phyloP scores from a whole-genome alignment of 1,140 invertebrate species.

The Palaemon carinicauda region DNA sequence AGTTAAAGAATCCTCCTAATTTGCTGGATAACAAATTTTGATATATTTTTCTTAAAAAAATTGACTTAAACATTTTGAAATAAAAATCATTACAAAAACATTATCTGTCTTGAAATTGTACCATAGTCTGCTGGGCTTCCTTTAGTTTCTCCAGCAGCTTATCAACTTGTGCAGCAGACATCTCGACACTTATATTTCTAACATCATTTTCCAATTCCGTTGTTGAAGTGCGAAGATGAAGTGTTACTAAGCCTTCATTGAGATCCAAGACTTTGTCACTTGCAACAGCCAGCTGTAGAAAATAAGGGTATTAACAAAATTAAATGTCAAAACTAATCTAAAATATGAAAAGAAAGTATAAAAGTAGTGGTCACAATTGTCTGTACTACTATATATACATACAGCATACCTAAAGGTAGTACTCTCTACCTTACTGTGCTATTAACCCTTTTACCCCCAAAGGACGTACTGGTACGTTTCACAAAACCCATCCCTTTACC shows the following conservation, averaged over 20 bases:
- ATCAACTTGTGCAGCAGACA: conserved; percentile 8
- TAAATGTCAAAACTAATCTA: neutral
- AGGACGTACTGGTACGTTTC: too few species aligned
- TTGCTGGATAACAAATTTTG: too few species aligned
- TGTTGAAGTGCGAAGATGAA: neutral
- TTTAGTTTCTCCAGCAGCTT: neutral
- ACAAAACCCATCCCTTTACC: too few species aligned
- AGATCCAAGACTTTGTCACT: conserved; percentile 26
- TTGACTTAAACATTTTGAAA: too few species aligned
- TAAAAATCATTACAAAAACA: too few species aligned
- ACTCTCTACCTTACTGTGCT: too few species aligned
- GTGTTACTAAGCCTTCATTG: neutral
- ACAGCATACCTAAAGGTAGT: too few species aligned
- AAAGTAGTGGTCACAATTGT: too few species aligned
- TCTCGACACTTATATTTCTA: neutral
- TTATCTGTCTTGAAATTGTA: neutral
- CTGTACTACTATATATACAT: too few species aligned
- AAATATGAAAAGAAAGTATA: neutral
- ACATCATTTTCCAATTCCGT: neutral
- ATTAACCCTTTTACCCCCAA: too few species aligned
- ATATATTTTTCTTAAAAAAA: too few species aligned
- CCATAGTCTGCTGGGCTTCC: neutral
- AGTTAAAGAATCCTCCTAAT: too few species aligned
- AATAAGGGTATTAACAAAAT: neutral
- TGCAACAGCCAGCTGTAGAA: conserved; percentile 6